Base-by-base conservation (phyloP, 1,140 invertebrate species). In the Harpegnathos saltator region DNA sequence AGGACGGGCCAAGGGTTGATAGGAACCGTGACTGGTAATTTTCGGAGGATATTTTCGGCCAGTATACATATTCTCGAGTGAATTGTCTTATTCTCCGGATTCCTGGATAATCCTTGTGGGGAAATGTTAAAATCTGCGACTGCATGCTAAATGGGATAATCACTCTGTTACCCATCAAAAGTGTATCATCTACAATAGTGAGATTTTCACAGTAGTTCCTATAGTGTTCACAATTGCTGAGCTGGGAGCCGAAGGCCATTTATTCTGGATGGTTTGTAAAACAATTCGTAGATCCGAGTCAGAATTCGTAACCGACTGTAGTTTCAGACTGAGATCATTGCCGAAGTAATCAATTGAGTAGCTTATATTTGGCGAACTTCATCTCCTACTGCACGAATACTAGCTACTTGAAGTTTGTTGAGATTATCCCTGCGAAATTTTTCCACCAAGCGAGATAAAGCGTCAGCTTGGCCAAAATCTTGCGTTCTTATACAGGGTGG, bases 381-480 rank as follows among this genome's bases (percentile, higher is more conserved):
- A 0, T n/a, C 2, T 26, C n/a, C n/a, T n/a, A 52, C 24, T n/a
- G 19, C 24, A 1, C n/a, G 29, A 3, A 77, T 61, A 15, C 48
- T 0, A 2, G 69, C 3, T 1, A 72, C 69, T 33, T 72, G 26
- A 15, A 72, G 29, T 17, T 72, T 50, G 11, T 77, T n/a, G 1
- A 4, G 14, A 24, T 77, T 77, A 3, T 77, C 24, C 0, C 7
- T 19, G 15, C 50, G 24, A 26, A 77, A 77, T 24, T 77, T 65
- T 1, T 50, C 48, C 0, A 74, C 24, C 1, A 81, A 5, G 0
- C 38, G 56, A 3, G 65, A 81, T 5, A 81, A 14, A 0, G 65
- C 26, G 17, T 81, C 77, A 9, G 77, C 77, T 61, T 58, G 44
- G 0, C 26, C 56, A 14, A 71, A 69, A 29, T 71, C 65, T 1